These are phyloP conservation scores for Cantharis lateralis DNA, from an alignment of 2,888 invertebrate species.

Conservation along the genomic window DNA sequence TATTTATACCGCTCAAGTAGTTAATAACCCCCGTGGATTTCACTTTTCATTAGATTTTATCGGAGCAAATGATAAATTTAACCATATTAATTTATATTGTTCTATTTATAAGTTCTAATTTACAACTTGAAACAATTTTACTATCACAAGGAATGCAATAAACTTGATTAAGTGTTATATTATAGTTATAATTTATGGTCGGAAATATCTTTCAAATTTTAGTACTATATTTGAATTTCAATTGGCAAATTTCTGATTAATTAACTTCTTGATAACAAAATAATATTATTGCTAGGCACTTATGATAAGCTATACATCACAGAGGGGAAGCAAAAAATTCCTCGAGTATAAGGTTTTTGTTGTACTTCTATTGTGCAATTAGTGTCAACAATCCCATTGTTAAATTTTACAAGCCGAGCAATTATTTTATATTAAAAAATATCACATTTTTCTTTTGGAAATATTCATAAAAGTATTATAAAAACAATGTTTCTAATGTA, in stretches of 20 bases:
- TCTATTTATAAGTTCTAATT: not conserved
- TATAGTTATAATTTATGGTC: not conserved
- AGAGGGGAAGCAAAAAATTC: not conserved
- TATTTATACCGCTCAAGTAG: not conserved
- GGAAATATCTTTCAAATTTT: not conserved
- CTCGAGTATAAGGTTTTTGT: not conserved
- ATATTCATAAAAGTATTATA: not conserved
- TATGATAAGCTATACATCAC: not conserved
- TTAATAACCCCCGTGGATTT: not conserved
- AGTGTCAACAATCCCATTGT: not conserved
- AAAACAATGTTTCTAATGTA: not conserved
- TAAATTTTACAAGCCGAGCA: not conserved
- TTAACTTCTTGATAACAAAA: not conserved
- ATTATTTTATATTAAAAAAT: not conserved
- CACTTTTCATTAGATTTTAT: not conserved
- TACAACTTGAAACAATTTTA: not conserved
- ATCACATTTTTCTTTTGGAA: not conserved
- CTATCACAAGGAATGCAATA: not conserved
- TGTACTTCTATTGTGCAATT: not conserved
- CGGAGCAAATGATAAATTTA: not conserved
- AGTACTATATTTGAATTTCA: constrained; percentile 3
- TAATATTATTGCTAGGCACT: not conserved
- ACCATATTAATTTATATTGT: not conserved
- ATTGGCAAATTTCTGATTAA: not conserved
- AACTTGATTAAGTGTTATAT: not conserved